Conservation (phyloP, 2,113 vertebrate species). For the Strix aluco region DNA sequence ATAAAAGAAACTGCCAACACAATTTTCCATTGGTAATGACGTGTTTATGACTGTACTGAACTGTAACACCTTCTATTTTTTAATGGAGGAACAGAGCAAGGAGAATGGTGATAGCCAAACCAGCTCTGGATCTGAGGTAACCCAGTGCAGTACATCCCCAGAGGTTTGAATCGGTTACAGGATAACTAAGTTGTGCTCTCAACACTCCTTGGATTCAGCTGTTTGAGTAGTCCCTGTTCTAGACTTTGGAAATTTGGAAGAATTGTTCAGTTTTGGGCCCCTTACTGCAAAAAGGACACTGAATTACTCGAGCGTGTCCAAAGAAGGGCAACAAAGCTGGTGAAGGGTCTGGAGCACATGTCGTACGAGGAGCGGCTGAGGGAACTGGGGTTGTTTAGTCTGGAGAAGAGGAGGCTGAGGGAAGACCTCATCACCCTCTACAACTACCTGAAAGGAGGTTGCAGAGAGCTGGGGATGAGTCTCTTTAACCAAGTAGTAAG, state of each 20-base stretch:
- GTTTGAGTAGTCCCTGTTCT: background rate
- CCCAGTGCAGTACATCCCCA: background rate
- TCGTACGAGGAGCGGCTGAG: no score
- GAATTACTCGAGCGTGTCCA: no score
- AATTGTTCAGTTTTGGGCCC: background rate
- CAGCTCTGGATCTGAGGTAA: conserved; percentile 28
- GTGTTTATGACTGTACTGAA: conserved; percentile 50
- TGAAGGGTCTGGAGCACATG: no score
- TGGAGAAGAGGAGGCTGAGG: no score
- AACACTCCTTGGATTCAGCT: background rate
- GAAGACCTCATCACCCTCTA: no score
- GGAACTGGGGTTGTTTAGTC: no score
- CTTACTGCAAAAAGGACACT: no score
- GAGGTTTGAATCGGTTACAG: background rate
- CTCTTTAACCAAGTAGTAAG: no score
- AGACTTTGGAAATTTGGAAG: background rate
- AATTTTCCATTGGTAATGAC: conserved; percentile 66
- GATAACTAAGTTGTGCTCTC: background rate
- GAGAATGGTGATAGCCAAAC: background rate
- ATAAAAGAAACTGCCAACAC: conserved; percentile 63
- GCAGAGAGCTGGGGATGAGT: no score
- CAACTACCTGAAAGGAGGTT: no score
- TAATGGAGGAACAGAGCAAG: conserved; percentile 20
- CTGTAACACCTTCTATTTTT: conserved; percentile 36
- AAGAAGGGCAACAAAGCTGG: no score